phyloP scores from a whole-genome alignment of 2,113 vertebrate species.

The Podocnemis expansa region DNA sequence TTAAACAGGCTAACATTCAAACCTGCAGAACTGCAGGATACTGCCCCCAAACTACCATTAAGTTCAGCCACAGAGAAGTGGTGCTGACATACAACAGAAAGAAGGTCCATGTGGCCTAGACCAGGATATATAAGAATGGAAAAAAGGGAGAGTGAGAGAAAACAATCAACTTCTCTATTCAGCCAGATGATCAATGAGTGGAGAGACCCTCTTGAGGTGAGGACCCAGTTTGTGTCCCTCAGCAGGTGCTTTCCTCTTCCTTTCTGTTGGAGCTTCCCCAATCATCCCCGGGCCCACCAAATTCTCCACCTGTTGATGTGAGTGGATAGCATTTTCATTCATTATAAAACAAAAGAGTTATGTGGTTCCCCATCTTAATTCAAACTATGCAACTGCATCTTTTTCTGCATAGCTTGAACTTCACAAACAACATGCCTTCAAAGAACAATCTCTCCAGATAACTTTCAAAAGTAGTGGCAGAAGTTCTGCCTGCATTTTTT shows the following conservation, averaged over 20 bases:
- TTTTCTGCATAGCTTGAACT: not conserved
- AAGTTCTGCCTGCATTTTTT: not conserved
- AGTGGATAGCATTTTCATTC: not conserved
- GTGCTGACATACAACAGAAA: not conserved
- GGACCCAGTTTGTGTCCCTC: not conserved
- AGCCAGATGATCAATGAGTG: not conserved
- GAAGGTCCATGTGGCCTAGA: not conserved
- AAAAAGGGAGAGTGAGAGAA: not conserved
- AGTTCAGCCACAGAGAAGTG: not conserved
- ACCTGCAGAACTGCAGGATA: too few relatives aligned
- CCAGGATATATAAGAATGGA: not conserved
- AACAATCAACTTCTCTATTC: not conserved
- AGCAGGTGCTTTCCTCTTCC: not conserved
- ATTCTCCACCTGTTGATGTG: not conserved
- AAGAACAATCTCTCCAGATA: fast-evolving
- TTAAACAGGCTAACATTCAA: not conserved
- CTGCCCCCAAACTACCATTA: not conserved
- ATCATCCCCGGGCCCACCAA: not conserved
- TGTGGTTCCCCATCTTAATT: not conserved
- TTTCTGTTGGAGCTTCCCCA: not conserved
- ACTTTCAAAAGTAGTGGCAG: not conserved
- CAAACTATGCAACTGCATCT: fast-evolving
- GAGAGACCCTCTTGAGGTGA: not conserved
- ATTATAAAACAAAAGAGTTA: not conserved
- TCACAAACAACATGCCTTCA: not conserved